Evolutionary conservation across 2,888 invertebrate species (phyloP), one percentile per base, ranked within the genome.

Genomic region (Autographa pulchrina): DNA sequence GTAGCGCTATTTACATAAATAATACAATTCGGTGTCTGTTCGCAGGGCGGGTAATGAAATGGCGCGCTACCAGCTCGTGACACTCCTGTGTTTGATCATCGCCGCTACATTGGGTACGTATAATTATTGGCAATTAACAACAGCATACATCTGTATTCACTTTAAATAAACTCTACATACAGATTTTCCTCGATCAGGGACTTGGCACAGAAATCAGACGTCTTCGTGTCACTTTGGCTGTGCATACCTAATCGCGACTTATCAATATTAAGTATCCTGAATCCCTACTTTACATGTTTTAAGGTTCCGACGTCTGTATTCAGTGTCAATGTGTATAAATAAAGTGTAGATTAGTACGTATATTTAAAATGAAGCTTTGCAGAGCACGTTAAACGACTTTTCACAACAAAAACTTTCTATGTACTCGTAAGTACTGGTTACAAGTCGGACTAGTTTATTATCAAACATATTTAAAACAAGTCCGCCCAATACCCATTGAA

Each of bases 71-170:
- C 89, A 90, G 85, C 84, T 25, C 54, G 20, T 20, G 54, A 56
- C 54, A 56, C 54, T 91, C 72, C 80, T 91, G 74, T 91, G 85
- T 87, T 82, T 94, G 81, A 77, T 93, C 86, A 74, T 91, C 82
- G 65, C 74, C 62, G 85, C 90, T 66, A 83, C 86, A 62, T 86
- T 92, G 76, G 92, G 94, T 94, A 90, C 91, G 93, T 77, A 75
- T 67, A 35, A 56, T 70, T 69, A 68, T 70, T 63, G 35, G 8
- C 41, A 31, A 58, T 65, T 48, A 74, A 59, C 14, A 65, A 72
- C 31, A 72, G 62, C 58, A 64, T 52, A 72, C 58, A 3, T 56
- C 31, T 65, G 67, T 9, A 52, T 60, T 61, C 32, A 60, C 48
- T 9, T 56, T 68, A 35, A 59, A 58, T 52, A 14, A 48, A 62